Base-by-base conservation (phyloP, 1,140 invertebrate genomes). In the Pseudomyrmex cubaensis region DNA sequence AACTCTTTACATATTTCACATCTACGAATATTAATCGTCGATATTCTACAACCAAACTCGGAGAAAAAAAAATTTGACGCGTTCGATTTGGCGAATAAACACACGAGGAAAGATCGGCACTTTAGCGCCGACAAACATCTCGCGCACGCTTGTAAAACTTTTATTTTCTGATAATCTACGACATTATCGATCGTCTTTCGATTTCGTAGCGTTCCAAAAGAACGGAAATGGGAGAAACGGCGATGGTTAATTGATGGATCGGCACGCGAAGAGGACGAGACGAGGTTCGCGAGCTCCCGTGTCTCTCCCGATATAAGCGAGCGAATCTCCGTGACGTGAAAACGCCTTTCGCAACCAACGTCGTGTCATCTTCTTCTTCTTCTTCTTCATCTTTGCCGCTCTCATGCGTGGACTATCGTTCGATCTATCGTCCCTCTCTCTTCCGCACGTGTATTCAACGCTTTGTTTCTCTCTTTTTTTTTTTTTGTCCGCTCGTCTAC, bases 181-280 rank as follows among this genome's bases (percentile, higher is more conserved):
- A 10, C n/a, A 2, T 22, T 35, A 2, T 22, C 10, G 20, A 12
- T 2, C 8, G 4, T 12, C 5, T 77, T 13, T 70, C 63, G 7
- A 5, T 64, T 76, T 70, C 17, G 22, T 25, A 9, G 48, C n/a
- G 22, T 22, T 59, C 17, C 5, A 8, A 22, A n/a, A n/a, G 25
- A 67, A 70, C 35, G n/a, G 63, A 56, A 56, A 74, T 59, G 64
- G 85, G 76, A 90, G 89, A 93, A 92, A 92, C 82, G 89, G 86
- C 90, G 87, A 92, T 91, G 91, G 90, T 93, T 93, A 93, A 93
- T 93, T 93, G 92, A 93, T 91, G 90, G 91, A 92, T 91, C 89
- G 92, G 91, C 93, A 92, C 92, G 91, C 91, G 91, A 92, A 85
- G 73, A 75, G 84, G 89, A 85, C 73, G 62, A 82, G 85, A 90